Evolutionary conservation across 2,797 vertebrate species (phyloP), one percentile per base, ranked within the genome.

Genomic region (Chelidonichthys spinosus): DNA sequence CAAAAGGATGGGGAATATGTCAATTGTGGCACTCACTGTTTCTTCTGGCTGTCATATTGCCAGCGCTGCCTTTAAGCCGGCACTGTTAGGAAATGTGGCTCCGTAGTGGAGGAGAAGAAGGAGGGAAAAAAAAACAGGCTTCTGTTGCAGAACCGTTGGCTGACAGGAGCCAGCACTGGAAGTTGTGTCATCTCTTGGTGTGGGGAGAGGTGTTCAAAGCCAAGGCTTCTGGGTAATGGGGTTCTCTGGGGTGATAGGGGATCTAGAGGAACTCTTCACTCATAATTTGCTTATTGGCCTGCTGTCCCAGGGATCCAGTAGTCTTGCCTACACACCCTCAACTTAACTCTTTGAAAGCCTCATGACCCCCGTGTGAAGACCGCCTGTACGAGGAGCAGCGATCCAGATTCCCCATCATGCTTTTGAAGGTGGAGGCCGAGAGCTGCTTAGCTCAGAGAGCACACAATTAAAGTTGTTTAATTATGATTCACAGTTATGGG

Each of bases 1-100:
- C 90, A 90, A 89, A 93, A 92, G 92, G 93, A 94, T 91, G 92
- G 94, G 95, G 93, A 93, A 94, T 92, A 90, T 93, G 94, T 95
- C 94, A 92, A 83, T 82, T 83, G 89, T 91, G 93, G 92, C 89
- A 88, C 91, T 93, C 85, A 65, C 87, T 89, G 94, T 93, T 94
- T 94, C 94, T 95, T 94, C 88, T 92, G 84, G 89, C 94, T 95
- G 95, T 95, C 94, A 94, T 78, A 82, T 85, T 88, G 91, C 92
- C 91, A 90, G 92, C 33, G 81, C 84, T 87, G 91, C 89, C 90
- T 92, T 92, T 89, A 90, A 92, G 89, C 85, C 66, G 81, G 90
- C 87, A 79, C 89, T 85, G 90, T 82, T 84, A 85, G 92, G 89
- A 92, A 92, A 90, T 73, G 87, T 72, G 84, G 92, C 85, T 87